A percentile compares a stretch with the other conserved stretches of the same genome.
These are phyloP conservation scores for Petrocephalus sullivani DNA, from an alignment of 2,797 vertebrate species.

Conservation along the genomic window DNA sequence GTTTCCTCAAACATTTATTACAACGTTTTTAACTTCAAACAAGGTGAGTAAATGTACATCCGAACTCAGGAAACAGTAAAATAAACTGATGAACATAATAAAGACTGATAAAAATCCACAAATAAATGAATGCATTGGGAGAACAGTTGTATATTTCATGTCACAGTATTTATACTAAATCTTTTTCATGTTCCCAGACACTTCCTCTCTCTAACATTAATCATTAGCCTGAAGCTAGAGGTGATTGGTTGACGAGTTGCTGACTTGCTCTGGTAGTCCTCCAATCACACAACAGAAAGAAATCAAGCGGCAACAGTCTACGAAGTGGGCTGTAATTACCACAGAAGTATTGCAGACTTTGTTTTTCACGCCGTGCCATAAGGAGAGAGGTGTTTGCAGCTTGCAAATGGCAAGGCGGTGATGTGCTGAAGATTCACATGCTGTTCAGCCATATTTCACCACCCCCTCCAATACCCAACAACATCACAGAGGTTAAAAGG, in stretches of 20 bases:
- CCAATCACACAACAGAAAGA: not conserved
- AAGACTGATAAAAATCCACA: not conserved
- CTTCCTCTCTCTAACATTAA: not conserved
- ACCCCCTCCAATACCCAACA: not conserved
- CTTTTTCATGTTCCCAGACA: not conserved
- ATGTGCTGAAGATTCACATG: not conserved
- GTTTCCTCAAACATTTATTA: not conserved
- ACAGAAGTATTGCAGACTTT: not conserved
- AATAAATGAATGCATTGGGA: not conserved
- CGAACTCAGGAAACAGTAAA: not conserved
- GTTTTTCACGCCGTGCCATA: not conserved
- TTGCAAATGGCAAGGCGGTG: not conserved
- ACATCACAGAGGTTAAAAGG: not conserved
- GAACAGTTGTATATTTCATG: not conserved
- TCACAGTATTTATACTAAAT: not conserved
- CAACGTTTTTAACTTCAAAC: not conserved
- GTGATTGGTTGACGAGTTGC: not conserved
- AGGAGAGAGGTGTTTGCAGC: not conserved
- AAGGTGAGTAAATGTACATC: not conserved
- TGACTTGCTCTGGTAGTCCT: constrained; percentile 23
- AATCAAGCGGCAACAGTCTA: not conserved
- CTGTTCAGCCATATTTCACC: not conserved
- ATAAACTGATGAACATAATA: not conserved
- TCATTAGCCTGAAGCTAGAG: not conserved
- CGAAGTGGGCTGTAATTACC: not conserved